Percentiles rank a stretch among this genome's conserved stretches.
Evolutionary conservation across 2,113 vertebrate species (phyloP).

Genomic region (Osmerus mordax): DNA sequence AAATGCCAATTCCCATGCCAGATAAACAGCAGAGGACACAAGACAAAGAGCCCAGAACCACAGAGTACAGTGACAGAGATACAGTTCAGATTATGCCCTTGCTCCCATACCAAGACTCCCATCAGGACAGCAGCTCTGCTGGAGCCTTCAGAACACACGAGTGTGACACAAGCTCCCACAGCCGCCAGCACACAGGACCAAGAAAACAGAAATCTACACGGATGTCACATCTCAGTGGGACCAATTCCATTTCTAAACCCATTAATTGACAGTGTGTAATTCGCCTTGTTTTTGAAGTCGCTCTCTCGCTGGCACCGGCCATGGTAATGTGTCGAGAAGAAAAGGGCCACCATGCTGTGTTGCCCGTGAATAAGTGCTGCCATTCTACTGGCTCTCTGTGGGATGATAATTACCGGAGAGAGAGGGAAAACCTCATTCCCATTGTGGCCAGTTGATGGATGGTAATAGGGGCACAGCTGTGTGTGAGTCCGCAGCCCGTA

Average conservation of each 20-base stretch:
- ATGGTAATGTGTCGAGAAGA: slow-evolving; percentile 36
- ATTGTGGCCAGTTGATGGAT: slow-evolving; percentile 17
- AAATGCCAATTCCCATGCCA: slow-evolving; percentile 29
- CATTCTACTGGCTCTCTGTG: slow-evolving; percentile 33
- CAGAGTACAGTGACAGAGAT: slow-evolving; percentile 20
- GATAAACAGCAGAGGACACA: slow-evolving; percentile 29
- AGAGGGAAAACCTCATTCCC: slow-evolving; percentile 37
- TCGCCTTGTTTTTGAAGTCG: slow-evolving; percentile 44
- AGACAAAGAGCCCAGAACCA: slow-evolving; percentile 15
- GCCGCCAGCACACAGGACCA: slow-evolving; percentile 25
- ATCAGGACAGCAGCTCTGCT: slow-evolving; percentile 22
- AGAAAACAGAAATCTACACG: slow-evolving; percentile 37
- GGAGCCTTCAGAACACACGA: slow-evolving; percentile 9
- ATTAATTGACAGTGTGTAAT: slow-evolving; percentile 45
- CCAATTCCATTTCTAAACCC: slow-evolving; percentile 34
- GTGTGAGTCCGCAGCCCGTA: slow-evolving; percentile 13
- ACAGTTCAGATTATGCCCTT: not conserved
- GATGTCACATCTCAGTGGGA: slow-evolving; percentile 28
- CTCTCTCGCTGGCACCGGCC: slow-evolving; percentile 35
- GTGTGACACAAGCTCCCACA: slow-evolving; percentile 4
- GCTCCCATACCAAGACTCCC: slow-evolving; percentile 19
- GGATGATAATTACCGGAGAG: slow-evolving; percentile 43
- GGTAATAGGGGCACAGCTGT: slow-evolving; percentile 19
- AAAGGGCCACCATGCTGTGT: slow-evolving; percentile 47
- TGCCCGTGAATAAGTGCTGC: slow-evolving; percentile 26